A percentile compares a stretch with the other conserved stretches of the same genome.
Conservation (phyloP, 92 coral and sea anemone genomes). For the Epizoanthus stellaris region DNA sequence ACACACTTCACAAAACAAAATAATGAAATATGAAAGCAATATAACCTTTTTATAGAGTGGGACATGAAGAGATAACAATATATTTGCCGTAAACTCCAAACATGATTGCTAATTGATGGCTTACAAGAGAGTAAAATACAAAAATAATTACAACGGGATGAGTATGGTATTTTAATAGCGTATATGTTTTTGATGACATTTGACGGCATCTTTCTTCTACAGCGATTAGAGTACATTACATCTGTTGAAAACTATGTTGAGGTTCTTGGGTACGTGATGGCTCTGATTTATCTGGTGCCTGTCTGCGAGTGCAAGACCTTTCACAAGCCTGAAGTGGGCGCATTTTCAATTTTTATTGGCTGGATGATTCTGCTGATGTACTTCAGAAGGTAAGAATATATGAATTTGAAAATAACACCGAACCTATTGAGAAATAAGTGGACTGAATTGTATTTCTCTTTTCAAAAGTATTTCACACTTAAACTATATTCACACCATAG, state of each 20-base stretch:
- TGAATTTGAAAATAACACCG: too few species aligned
- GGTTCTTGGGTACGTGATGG: slow-evolving; percentile 26
- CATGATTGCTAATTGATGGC: too few species aligned
- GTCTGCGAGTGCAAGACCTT: slow-evolving; percentile 37
- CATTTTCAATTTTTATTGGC: slow-evolving; percentile 32
- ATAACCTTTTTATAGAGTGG: too few species aligned
- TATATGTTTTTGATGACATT: neutral
- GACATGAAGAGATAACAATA: too few species aligned
- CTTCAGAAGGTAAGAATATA: slow-evolving; percentile 23
- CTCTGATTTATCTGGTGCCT: slow-evolving; percentile 16
- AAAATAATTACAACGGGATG: neutral
- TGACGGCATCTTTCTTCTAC: neutral
- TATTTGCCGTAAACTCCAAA: too few species aligned
- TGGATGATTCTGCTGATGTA: slow-evolving; percentile 46
- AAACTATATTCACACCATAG: too few species aligned
- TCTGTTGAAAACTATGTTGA: slow-evolving; percentile 34
- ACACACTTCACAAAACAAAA: too few species aligned
- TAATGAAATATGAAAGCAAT: too few species aligned
- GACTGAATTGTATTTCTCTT: too few species aligned
- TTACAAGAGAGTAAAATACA: too few species aligned
- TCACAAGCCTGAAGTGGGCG: slow-evolving; percentile 40
- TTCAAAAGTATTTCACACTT: too few species aligned
- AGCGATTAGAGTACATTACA: slow-evolving; percentile 33
- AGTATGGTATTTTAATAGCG: neutral
- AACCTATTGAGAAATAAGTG: too few species aligned